Conservation (phyloP, 2,888 invertebrate genomes). For the Pecten maximus region DNA sequence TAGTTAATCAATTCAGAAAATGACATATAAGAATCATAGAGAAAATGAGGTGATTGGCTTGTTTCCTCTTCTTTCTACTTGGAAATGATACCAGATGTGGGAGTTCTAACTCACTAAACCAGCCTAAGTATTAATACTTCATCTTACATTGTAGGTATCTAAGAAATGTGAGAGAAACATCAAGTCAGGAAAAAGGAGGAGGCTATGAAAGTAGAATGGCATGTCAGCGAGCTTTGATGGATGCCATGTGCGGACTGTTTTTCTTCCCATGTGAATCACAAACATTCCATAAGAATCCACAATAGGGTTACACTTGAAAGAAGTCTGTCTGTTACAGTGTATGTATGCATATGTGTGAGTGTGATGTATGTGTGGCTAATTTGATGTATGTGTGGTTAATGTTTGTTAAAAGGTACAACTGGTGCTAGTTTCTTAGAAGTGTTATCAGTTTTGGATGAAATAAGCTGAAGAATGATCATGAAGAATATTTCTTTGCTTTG, state of each 20-base stretch:
- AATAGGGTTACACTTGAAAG: background rate
- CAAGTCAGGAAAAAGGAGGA: constrained; percentile 90
- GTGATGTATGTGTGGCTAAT: background rate
- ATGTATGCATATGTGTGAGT: background rate
- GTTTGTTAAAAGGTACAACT: background rate
- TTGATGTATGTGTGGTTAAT: no score
- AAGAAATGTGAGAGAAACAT: constrained; percentile 89
- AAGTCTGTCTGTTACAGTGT: background rate
- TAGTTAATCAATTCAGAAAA: no score
- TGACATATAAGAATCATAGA: no score
- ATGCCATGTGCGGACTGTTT: constrained; percentile 89
- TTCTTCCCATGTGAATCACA: constrained; percentile 59
- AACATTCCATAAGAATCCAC: background rate
- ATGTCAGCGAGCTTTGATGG: constrained; percentile 93
- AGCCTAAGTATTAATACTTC: background rate
- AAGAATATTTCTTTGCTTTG: no score
- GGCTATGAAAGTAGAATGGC: constrained; percentile 92
- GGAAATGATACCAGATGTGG: no score
- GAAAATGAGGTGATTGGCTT: no score
- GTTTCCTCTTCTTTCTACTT: no score
- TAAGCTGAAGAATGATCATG: no score
- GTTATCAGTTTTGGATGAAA: no score
- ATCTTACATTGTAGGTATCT: constrained; percentile 85
- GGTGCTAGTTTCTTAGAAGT: no score
- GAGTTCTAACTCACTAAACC: no score